A percentile compares a stretch with the other conserved stretches of the same genome.
Conservation (phyloP, 2,113 vertebrate genomes). For the Carettochelys insculpta region DNA sequence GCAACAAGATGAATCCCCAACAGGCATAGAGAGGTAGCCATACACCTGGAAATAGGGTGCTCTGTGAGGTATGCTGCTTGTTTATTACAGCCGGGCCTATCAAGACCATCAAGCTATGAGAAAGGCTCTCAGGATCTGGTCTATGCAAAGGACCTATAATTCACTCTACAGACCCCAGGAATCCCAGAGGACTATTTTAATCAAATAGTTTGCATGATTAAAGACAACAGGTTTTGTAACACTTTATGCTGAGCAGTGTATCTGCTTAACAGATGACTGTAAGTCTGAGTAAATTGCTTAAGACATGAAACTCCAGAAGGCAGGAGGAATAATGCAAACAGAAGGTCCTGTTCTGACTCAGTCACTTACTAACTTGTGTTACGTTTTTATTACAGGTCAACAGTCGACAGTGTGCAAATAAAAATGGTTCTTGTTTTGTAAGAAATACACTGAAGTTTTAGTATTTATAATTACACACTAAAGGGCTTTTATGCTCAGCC, state of each 20-base stretch:
- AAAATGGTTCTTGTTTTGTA: slow-evolving; percentile 59
- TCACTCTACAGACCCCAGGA: background rate
- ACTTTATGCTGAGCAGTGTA: background rate
- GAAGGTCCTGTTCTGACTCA: slow-evolving; percentile 70
- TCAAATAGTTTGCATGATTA: background rate
- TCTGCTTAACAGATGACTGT: background rate
- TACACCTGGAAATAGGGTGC: background rate
- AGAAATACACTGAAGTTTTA: slow-evolving; percentile 51
- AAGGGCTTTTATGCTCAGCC: slow-evolving; percentile 50
- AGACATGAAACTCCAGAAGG: slow-evolving; percentile 50
- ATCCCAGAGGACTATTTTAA: slow-evolving; percentile 25
- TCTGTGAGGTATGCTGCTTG: background rate
- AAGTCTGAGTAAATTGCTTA: slow-evolving; percentile 37
- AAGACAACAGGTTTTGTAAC: background rate
- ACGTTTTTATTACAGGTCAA: slow-evolving; percentile 64
- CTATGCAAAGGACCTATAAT: background rate
- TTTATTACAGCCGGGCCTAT: background rate
- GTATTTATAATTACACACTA: slow-evolving; percentile 58
- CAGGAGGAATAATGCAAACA: slow-evolving; percentile 60
- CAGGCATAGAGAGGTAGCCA: background rate
- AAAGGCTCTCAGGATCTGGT: background rate
- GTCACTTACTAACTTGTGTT: slow-evolving; percentile 55
- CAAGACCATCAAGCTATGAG: background rate
- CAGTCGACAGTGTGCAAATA: slow-evolving; percentile 66
- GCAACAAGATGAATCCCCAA: fast-evolving